These are phyloP conservation scores for Clistopyga incitator DNA, from an alignment of 2,888 invertebrate species.

Conservation along the genomic window DNA sequence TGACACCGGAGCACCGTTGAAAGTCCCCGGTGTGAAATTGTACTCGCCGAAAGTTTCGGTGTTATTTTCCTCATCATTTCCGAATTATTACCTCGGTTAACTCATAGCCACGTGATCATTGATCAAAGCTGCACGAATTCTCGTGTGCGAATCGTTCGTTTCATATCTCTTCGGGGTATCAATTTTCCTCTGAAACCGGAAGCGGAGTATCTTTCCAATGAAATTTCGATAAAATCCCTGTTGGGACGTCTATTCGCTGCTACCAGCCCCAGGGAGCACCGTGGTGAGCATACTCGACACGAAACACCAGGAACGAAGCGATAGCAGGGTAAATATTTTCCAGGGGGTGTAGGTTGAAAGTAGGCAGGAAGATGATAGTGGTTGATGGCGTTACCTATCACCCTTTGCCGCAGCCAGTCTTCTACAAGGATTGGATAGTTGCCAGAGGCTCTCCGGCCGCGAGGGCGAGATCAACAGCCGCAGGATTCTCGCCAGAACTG, in stretches of 20 bases:
- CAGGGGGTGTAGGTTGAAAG: slow-evolving; percentile 69
- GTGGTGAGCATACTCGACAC: not conserved
- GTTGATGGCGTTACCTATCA: not conserved
- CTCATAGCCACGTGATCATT: no score
- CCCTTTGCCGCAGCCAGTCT: slow-evolving; percentile 10
- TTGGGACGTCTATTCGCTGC: slow-evolving; percentile 35
- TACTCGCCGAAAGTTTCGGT: no score
- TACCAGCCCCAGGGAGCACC: slow-evolving; percentile 29
- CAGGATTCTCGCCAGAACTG: slow-evolving; percentile 28
- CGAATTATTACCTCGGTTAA: no score
- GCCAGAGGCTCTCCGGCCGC: slow-evolving; percentile 70
- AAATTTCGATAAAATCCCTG: slow-evolving; percentile 20
- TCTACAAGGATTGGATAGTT: slow-evolving; percentile 73
- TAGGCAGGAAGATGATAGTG: not conserved
- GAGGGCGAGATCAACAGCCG: slow-evolving; percentile 11
- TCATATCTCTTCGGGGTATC: not conserved
- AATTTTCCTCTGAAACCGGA: not conserved
- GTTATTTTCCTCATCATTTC: no score
- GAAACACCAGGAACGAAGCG: slow-evolving; percentile 28
- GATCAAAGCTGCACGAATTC: no score
- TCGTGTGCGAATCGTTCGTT: no score
- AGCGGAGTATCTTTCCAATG: not conserved
- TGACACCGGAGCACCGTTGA: not conserved
- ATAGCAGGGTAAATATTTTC: slow-evolving; percentile 76
- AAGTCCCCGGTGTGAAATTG: no score